Conservation (phyloP, 1,140 invertebrate species). For the Diuraphis noxia region DNA sequence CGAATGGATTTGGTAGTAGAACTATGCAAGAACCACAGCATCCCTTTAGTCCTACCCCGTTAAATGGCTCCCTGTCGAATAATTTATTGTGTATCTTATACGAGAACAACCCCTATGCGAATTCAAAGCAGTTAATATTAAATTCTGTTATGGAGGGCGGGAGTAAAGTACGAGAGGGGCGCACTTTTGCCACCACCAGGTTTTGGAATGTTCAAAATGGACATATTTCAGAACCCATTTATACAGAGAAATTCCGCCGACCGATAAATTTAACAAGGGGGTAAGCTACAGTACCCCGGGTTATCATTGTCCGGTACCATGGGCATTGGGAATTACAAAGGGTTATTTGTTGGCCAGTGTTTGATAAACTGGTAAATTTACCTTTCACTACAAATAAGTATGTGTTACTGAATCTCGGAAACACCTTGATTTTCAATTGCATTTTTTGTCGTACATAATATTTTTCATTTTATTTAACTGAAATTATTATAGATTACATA, state of each 20-base stretch:
- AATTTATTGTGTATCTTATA: conserved; percentile 47
- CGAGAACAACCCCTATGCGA: neutral
- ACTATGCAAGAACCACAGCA: conserved; percentile 46
- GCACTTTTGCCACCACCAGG: neutral
- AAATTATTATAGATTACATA: neutral
- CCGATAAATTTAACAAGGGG: conserved; percentile 39
- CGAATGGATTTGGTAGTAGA: conserved; percentile 17
- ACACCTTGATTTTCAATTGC: neutral
- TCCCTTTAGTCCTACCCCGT: neutral
- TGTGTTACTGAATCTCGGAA: neutral
- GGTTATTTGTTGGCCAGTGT: conserved; percentile 15
- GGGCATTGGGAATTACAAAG: conserved; percentile 12
- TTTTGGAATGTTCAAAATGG: conserved; percentile 43
- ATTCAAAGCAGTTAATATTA: conserved; percentile 40
- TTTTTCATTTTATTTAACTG: neutral
- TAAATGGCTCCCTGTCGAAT: conserved; percentile 51
- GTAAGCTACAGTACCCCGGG: neutral
- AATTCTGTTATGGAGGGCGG: neutral
- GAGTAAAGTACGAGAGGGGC: neutral
- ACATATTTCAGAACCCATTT: conserved; percentile 50
- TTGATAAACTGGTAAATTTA: conserved; percentile 26
- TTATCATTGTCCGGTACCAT: conserved; percentile 21
- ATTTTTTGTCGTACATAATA: neutral
- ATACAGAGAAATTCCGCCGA: conserved; percentile 31
- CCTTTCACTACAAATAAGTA: neutral